These are phyloP conservation scores for Augochlorella aurata DNA, from an alignment of 2,888 invertebrate genomes.

Conservation along the genomic window DNA sequence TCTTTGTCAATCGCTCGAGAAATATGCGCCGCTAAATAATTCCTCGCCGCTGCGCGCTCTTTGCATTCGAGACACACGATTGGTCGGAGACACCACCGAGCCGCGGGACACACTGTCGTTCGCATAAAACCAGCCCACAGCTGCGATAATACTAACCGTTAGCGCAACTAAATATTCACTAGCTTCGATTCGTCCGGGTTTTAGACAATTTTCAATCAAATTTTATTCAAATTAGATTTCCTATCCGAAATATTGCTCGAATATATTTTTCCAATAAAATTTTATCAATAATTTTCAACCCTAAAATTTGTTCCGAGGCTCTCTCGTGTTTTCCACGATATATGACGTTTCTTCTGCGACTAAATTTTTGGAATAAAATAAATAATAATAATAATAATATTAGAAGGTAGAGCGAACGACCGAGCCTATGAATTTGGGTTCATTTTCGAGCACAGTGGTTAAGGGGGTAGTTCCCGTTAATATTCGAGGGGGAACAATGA, in stretches of 20 bases:
- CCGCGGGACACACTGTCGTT: neutral
- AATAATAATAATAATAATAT: too few species aligned
- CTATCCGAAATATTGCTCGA: too few species aligned
- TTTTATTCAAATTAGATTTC: neutral
- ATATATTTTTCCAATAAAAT: too few species aligned
- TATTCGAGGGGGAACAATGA: constrained; percentile 25
- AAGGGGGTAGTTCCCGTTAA: constrained; percentile 1
- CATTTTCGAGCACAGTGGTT: neutral
- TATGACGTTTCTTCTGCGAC: too few species aligned
- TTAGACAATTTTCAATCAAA: neutral
- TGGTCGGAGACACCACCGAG: neutral
- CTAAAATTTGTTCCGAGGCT: too few species aligned
- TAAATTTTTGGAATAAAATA: too few species aligned
- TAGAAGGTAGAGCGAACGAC: too few species aligned
- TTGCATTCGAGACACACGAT: neutral
- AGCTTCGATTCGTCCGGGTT: neutral
- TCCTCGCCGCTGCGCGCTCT: neutral
- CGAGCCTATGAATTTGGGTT: too few species aligned
- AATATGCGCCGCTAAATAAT: constrained; percentile 12
- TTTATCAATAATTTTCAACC: too few species aligned
- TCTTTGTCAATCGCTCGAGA: neutral
- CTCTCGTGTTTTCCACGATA: too few species aligned
- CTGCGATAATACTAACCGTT: neutral
- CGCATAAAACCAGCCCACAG: neutral
- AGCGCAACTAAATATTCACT: neutral